Conservation (phyloP, 2,888 invertebrate species). For the Leptopilina drosophilae region DNA sequence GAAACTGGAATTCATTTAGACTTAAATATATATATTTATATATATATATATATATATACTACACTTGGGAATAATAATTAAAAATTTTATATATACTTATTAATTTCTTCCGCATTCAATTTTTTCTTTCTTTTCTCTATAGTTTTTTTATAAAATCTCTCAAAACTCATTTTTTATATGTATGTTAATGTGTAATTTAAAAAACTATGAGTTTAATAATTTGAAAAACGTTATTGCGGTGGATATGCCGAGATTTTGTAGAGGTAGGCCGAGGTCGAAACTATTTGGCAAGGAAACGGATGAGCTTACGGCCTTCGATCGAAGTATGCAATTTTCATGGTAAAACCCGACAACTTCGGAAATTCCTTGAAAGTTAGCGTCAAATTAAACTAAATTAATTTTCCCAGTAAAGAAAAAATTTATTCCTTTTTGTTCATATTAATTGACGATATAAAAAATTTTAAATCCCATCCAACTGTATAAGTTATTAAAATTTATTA, state of each 20-base stretch:
- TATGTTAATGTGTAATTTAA: not conserved
- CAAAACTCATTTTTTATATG: too few species aligned
- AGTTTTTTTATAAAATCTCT: not conserved
- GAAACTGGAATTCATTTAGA: too few species aligned
- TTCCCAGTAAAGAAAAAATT: not conserved
- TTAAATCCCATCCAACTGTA: too few species aligned
- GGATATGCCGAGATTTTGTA: slow-evolving; percentile 45
- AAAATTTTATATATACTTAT: too few species aligned
- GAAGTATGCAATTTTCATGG: slow-evolving; percentile 20
- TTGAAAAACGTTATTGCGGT: not conserved
- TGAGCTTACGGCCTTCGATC: slow-evolving; percentile 43
- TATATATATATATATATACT: too few species aligned
- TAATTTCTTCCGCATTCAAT: not conserved
- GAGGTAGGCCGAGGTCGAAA: slow-evolving; percentile 54
- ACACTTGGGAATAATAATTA: too few species aligned
- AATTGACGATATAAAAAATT: not conserved
- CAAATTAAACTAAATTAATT: slow-evolving; percentile 14
- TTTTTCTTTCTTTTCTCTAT: not conserved
- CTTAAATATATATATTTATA: too few species aligned
- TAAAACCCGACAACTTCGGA: not conserved
- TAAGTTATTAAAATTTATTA: too few species aligned
- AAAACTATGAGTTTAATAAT: not conserved
- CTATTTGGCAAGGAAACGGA: slow-evolving; percentile 52
- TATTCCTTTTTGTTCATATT: not conserved
- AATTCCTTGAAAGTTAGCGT: not conserved